A percentile compares a stretch with the other conserved stretches of the same genome.
Conservation (phyloP, 2,797 vertebrate species). For the Centropyge bicolor region DNA sequence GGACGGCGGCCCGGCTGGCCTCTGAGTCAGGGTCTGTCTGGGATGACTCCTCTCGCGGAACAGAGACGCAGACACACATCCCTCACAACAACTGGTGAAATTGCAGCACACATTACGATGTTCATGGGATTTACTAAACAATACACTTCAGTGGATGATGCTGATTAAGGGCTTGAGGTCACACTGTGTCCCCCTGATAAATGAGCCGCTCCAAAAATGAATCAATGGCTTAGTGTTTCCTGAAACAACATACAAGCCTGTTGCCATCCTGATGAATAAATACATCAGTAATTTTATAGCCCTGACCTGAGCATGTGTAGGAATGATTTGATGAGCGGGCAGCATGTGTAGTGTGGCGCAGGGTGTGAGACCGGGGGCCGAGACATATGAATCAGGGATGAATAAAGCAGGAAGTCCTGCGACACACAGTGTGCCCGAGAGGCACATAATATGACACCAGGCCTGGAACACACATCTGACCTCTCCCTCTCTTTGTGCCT, state of each 20-base stretch:
- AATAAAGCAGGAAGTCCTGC: constrained; percentile 62
- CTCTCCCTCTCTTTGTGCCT: constrained; percentile 67
- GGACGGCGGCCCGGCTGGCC: constrained; percentile 50
- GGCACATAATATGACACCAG: constrained; percentile 71
- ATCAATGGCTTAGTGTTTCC: constrained; percentile 54
- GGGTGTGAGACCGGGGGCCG: constrained; percentile 36
- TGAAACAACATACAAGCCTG: constrained; percentile 53
- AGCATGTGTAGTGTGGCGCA: constrained; percentile 13
- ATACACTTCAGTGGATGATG: constrained; percentile 52
- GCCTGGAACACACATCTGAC: constrained; percentile 60
- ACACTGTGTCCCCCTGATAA: constrained; percentile 44
- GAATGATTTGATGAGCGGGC: constrained; percentile 51
- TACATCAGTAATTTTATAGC: constrained; percentile 38
- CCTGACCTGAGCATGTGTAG: constrained; percentile 24
- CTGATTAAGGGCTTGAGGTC: constrained; percentile 55
- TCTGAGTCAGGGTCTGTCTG: constrained; percentile 77
- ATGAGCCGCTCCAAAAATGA: constrained; percentile 54
- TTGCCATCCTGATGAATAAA: constrained; percentile 51
- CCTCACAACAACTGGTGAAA: constrained; percentile 57
- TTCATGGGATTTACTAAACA: constrained; percentile 57
- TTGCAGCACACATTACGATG: constrained; percentile 32
- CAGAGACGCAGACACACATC: constrained; percentile 49
- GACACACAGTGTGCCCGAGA: constrained; percentile 41
- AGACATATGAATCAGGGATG: constrained; percentile 73
- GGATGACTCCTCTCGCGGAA: constrained; percentile 68